Evolutionary conservation across 2,797 vertebrate species (phyloP), one percentile per base, ranked within the genome.

Genomic region (Aplochiton taeniatus): DNA sequence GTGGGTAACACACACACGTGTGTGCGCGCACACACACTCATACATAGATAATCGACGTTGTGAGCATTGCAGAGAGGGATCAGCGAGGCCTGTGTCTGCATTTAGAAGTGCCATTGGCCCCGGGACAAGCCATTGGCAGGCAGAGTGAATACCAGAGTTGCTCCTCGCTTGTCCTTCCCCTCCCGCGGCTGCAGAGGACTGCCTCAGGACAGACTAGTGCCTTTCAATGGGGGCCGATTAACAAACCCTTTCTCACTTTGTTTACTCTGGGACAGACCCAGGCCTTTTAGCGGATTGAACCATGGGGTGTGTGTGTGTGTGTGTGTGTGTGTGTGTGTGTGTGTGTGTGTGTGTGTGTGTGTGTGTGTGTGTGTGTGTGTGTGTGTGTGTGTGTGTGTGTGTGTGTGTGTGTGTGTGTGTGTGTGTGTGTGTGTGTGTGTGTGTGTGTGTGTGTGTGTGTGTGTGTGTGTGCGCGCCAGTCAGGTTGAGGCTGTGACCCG

Each of bases 401-500:
- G 70, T 68, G 69, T 74, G 70, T 76, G 63, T 74, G 66, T 69
- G 66, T 74, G 66, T 58, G 49, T 68, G 31, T 75, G 63, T 63
- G 19, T 78, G 73, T 81, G 69, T 72, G 70, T 68, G 69, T 73
- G 69, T 86, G 72, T 84, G 58, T 82, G 31, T 76, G 63, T 74
- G 66, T 69, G 66, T 76, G 63, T 74, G 66, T 69, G 66, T 74
- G 66, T 58, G 49, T 68, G 31, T 75, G 63, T 63, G 19, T 78
- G 73, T 81, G 69, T 72, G 70, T 68, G 69, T 73, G 69, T 86
- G 72, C 83, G 58, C 81, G 31, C 31, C 31, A 31, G 51, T 9
- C 59, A 10, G 8, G 60, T 31, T 31, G 31, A n/a, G 52, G 17
- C 18, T 49, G n/a, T 20, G 49, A 16, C 42, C 66, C 47, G 49